Evolutionary conservation across 2,888 invertebrate species (phyloP).

Genomic region (Tinea pellionella): DNA sequence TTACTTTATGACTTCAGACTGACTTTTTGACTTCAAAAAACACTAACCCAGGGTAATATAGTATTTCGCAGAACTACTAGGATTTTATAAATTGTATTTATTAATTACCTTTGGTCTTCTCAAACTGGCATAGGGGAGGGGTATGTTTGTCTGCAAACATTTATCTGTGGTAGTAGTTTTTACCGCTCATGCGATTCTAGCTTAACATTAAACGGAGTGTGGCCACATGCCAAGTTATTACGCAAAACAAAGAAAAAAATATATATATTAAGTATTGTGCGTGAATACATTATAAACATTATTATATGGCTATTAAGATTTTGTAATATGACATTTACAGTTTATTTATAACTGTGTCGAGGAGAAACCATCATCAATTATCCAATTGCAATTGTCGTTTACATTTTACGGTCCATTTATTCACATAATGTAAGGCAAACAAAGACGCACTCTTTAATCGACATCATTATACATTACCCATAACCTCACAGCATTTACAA

Average conservation of each 20-base stretch:
- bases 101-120: too few relatives aligned
- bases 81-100: neutral
- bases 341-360: constrained; percentile 5
- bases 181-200: too few relatives aligned
- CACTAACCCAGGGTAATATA: neutral
- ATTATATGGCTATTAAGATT: neutral
- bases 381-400: neutral
- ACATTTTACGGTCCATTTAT: neutral
- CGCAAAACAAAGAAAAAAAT: too few relatives aligned
- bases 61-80: constrained; percentile 1
- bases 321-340: constrained; percentile 1
- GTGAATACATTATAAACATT: too few relatives aligned
- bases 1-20: constrained; percentile 30
- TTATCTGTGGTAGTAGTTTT: too few relatives aligned
- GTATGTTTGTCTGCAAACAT: too few relatives aligned
- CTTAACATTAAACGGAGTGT: too few relatives aligned
- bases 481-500: too few relatives aligned
- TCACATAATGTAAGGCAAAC: neutral
- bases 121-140: too few relatives aligned
- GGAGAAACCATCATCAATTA: constrained; percentile 2
- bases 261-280: too few relatives aligned
- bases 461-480: too few relatives aligned
- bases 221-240: too few relatives aligned
- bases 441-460: neutral
- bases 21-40: neutral